These are phyloP conservation scores for Hyperoplus immaculatus DNA, from an alignment of 2,797 vertebrate genomes.

Conservation along the genomic window DNA sequence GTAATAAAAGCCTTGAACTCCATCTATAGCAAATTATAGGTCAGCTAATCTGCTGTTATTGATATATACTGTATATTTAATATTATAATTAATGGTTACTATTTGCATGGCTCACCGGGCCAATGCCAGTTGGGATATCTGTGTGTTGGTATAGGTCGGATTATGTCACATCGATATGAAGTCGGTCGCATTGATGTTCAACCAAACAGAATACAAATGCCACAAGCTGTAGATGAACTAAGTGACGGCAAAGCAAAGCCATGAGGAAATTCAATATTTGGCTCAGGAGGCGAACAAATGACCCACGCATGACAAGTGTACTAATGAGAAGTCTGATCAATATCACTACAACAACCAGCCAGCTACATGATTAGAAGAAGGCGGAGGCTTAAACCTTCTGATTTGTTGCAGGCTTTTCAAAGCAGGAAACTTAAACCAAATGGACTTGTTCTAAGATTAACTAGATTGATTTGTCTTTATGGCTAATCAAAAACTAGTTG, in stretches of 20 bases:
- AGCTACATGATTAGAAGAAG: conserved; percentile 40
- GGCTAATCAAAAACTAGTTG: background rate
- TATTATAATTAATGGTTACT: background rate
- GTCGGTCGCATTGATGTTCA: background rate
- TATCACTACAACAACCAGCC: conserved; percentile 44
- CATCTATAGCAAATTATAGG: background rate
- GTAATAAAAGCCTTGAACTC: background rate
- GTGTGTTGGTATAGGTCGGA: background rate
- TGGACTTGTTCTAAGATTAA: conserved; percentile 37
- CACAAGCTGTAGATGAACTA: conserved; percentile 15
- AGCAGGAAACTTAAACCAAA: conserved; percentile 30
- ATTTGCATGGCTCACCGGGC: background rate
- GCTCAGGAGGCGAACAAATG: conserved; percentile 51
- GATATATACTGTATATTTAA: background rate
- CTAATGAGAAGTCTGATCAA: conserved; percentile 70
- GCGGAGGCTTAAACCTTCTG: conserved; percentile 32
- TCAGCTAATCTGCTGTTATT: background rate
- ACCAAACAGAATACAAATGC: conserved; percentile 17
- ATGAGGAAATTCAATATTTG: conserved; percentile 61
- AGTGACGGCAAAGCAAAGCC: conserved; percentile 15
- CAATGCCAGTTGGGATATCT: background rate
- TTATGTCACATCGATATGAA: background rate
- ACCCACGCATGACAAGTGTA: conserved; percentile 33
- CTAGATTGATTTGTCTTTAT: conserved; percentile 31
- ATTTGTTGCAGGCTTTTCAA: conserved; percentile 29